These are phyloP conservation scores for Calidris pugnax DNA, from an alignment of 2,113 vertebrate species.

Conservation along the genomic window DNA sequence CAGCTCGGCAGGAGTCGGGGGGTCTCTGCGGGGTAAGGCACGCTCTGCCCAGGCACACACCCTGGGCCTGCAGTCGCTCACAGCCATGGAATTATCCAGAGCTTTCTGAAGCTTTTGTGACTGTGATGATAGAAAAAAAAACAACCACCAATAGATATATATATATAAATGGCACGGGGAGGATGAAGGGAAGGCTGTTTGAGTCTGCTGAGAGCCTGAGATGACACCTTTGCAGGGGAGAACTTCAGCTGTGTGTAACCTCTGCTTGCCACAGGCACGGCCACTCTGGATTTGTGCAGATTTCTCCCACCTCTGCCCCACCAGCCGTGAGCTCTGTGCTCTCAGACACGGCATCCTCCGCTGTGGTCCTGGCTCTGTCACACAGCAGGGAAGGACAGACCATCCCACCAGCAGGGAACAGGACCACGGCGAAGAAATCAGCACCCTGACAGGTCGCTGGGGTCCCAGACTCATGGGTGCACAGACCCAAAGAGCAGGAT, in stretches of 20 bases:
- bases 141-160: too few species aligned
- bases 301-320: not conserved
- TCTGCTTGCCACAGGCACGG: not conserved
- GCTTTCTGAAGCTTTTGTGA: not conserved
- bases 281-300: not conserved
- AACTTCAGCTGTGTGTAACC: not conserved
- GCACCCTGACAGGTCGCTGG: not conserved
- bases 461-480: not conserved
- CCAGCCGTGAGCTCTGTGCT: not conserved
- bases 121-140: not conserved
- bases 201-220: not conserved
- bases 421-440: not conserved
- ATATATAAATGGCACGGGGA: not conserved
- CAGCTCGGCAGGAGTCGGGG: not conserved
- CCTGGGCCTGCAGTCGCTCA: not conserved
- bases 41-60: not conserved
- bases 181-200: not conserved
- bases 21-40: not conserved
- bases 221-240: not conserved
- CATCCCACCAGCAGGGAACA: not conserved
- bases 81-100: not conserved
- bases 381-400: not conserved
- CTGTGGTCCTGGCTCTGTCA: not conserved
- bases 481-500: not conserved
- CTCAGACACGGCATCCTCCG: rapidly evolving